Percentiles rank a stretch among this genome's conserved stretches.
These are phyloP conservation scores for Alauda arvensis DNA, from an alignment of 2,797 vertebrate species.

Conservation along the genomic window DNA sequence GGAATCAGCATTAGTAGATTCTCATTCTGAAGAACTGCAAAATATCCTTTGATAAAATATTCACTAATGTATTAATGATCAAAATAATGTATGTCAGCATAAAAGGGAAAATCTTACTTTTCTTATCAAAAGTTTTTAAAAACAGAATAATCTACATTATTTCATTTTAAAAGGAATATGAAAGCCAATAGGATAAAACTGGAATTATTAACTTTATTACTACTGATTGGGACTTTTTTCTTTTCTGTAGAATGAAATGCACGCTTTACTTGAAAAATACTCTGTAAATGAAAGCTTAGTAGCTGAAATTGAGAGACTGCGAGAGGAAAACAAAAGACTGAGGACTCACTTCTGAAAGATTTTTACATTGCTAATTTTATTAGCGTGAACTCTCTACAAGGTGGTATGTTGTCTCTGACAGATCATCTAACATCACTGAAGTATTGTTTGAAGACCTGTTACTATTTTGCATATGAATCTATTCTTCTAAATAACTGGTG, in stretches of 20 bases:
- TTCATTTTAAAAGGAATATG: slow-evolving; percentile 18
- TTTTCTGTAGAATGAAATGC: slow-evolving; percentile 88
- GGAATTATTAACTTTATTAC: neutral
- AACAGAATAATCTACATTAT: neutral
- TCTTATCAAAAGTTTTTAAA: slow-evolving; percentile 15
- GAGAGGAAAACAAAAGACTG: slow-evolving; percentile 91
- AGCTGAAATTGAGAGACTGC: slow-evolving; percentile 90
- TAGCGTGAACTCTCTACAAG: neutral
- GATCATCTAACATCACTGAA: slow-evolving; percentile 24
- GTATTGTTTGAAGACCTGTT: slow-evolving; percentile 23
- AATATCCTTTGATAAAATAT: slow-evolving; percentile 55
- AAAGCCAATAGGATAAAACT: neutral
- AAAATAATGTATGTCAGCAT: slow-evolving; percentile 20
- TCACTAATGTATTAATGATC: slow-evolving; percentile 48
- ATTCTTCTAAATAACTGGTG: slow-evolving; percentile 1
- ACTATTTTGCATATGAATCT: slow-evolving; percentile 2
- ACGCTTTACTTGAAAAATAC: slow-evolving; percentile 87
- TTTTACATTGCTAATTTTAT: neutral
- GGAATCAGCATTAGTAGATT: slow-evolving; percentile 13
- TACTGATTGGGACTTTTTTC: neutral
- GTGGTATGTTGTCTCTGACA: slow-evolving; percentile 18
- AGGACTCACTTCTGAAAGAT: slow-evolving; percentile 85
- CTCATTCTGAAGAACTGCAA: neutral
- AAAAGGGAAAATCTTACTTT: neutral
- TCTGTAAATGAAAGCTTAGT: slow-evolving; percentile 92